These are phyloP conservation scores for Odocoileus virginianus DNA, from an alignment of 2,113 vertebrate genomes.

Conservation along the genomic window DNA sequence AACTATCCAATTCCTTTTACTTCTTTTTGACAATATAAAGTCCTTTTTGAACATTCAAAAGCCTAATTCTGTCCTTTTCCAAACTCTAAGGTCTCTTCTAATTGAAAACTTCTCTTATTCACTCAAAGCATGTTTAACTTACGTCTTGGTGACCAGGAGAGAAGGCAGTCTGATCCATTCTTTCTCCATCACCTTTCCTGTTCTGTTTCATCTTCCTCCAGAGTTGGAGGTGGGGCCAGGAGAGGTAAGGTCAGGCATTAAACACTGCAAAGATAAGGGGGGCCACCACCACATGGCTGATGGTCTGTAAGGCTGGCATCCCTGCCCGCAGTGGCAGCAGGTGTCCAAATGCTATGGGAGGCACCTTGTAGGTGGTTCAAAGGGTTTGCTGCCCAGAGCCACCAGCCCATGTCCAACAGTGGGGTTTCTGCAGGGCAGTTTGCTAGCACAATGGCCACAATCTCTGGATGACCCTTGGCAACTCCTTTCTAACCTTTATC, in stretches of 20 bases:
- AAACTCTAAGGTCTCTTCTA: not conserved
- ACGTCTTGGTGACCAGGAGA: not conserved
- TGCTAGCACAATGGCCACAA: not conserved
- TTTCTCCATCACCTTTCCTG: not conserved
- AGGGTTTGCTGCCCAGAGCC: not conserved
- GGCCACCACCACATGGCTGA: not conserved
- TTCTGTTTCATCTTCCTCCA: not conserved
- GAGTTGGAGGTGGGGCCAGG: not conserved
- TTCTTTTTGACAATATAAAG: not conserved
- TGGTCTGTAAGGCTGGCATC: not conserved
- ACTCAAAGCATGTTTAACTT: not conserved
- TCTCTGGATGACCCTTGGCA: not conserved
- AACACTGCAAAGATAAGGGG: not conserved
- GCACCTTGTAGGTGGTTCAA: not conserved
- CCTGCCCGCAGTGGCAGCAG: accelerated
- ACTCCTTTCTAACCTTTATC: not conserved
- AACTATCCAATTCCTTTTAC: not conserved
- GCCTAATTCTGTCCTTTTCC: not conserved
- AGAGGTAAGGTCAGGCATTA: not conserved
- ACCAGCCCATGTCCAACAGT: not conserved
- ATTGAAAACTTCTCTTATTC: not conserved
- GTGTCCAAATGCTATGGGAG: not conserved
- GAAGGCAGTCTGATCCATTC: not conserved
- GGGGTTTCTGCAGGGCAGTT: not conserved
- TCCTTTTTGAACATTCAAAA: not conserved